These are phyloP conservation scores for Cynaeus angustus DNA, from an alignment of 2,888 invertebrate genomes.

Conservation along the genomic window DNA sequence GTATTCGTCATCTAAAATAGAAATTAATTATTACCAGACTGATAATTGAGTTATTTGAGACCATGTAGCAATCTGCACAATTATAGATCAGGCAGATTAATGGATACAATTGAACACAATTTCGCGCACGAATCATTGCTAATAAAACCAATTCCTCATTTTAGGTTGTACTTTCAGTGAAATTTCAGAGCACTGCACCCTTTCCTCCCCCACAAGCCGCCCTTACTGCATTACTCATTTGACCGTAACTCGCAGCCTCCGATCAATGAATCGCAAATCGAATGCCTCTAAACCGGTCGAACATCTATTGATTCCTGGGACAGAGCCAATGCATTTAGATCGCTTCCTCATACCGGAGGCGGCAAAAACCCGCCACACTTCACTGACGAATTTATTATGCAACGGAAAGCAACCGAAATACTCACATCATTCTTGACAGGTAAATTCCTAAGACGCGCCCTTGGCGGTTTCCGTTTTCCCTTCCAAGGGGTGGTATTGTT, in stretches of 20 bases:
- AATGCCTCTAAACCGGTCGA: constrained; percentile 35
- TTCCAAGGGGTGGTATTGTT: constrained; percentile 41
- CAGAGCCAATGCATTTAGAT: constrained; percentile 19
- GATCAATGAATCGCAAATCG: constrained; percentile 43
- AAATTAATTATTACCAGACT: no score
- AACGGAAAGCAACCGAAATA: constrained; percentile 7
- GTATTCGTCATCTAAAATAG: no score
- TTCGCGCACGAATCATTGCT: no score
- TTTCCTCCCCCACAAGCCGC: neutral
- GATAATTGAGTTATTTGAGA: no score
- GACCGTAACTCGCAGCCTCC: constrained; percentile 1
- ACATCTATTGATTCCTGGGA: constrained; percentile 42
- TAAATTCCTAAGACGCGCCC: constrained; percentile 57
- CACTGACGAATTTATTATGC: constrained; percentile 14
- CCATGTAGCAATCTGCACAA: no score
- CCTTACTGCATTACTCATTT: constrained; percentile 5
- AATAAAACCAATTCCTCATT: no score
- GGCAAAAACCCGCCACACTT: constrained; percentile 5
- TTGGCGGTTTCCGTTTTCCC: constrained; percentile 55
- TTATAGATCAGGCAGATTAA: no score
- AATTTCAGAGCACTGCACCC: no score
- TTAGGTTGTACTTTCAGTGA: no score
- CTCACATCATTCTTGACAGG: constrained; percentile 34
- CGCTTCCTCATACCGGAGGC: constrained; percentile 38
- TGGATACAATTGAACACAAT: no score